Base-by-base conservation (phyloP, 2,113 vertebrate species). In the Corythornis cristatus region DNA sequence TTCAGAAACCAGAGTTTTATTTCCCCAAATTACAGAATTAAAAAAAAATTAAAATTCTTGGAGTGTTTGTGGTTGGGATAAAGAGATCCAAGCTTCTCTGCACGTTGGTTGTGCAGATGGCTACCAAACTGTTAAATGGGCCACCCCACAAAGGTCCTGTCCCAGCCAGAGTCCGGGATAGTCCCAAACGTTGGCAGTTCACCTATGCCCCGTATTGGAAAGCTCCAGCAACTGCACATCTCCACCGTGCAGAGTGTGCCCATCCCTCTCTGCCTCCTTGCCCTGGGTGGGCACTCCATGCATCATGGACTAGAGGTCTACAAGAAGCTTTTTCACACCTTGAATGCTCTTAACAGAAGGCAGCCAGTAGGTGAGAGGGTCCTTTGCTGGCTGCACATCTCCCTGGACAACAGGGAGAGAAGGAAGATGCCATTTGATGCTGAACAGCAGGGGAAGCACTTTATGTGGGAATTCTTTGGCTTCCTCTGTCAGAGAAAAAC, bases 21-120 rank as follows among this genome's bases (percentile, higher is more conserved):
- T 97, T 96, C 93, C 92, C 96, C 84, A 97, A 97, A 97, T 97
- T 96, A 97, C 56, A 96, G 92, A 97, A 97, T 97, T 97, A 92
- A 84, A 58, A 88, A 97, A 96, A 97, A 97, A 96, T 95, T 97
- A 96, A 97, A 97, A 97, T 98, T 97, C 95, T 96, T 96, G 26
- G 86, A 87, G 73, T 66, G 86, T 45, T 96, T 98, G 96, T 83
- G 97, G 97, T 97, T 31, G 62, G 97, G 91, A 97, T 95, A 71
- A 97, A 96, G 89, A 70, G 91, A 95, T 95, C 90, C 89, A 83
- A 95, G 64, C 89, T 86, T 42, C 84, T 86, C 92, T 95, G 23
- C 37, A 86, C 65, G 48, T 13, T 82, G 85, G 83, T 86, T 80
- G 92, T 71, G 91, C 87, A 83, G 83, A 96, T 83, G 95, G 97